Base-by-base conservation (phyloP, 1,140 invertebrate species). In the Eulimnadia texana region DNA sequence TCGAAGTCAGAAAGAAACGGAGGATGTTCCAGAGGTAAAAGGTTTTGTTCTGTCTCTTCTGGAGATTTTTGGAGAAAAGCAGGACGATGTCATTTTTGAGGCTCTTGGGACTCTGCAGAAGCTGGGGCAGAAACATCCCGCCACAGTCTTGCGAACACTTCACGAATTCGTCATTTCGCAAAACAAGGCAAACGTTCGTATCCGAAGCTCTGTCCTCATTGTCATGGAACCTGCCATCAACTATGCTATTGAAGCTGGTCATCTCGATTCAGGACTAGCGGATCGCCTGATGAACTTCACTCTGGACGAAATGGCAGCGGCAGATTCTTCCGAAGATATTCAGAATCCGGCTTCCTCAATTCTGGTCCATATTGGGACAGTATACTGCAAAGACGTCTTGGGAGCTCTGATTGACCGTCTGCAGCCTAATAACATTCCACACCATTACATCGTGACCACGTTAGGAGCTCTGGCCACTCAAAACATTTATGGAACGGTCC, bases 401-500 rank as follows among this genome's bases (percentile, higher is more conserved):
- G 25, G 29, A n/a, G 9, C 29, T 57, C 55, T 57, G 27, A 19
- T 27, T 3, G 22, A 33, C 3, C 24, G 55, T 9, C 55, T 57
- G 25, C 28, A 57, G 20, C 27, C 53, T 16, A 57, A 57, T 33
- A 19, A 9, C 28, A 57, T 57, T 10, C 55, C 55, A 2, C 55
- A 57, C 22, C 16, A 27, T 1, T 57, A 27, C 10, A 20, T 57
- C 20, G 10, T 57, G 11, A 33, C 22, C 13, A 57, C 27, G 13
- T 33, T 57, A 11, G 55, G 27, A 1, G 25, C 55, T n/a, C 33
- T 57, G 55, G 24, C 55, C 13, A 57, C 55, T 13, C 25, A 27
- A 29, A 57, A 57, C 55, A 57, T 57, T n/a, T 57, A 57, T 11
- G 55, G 55, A 20, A 57, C 55, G n/a, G 55, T 57, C 13, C 55